Evolutionary conservation across 2,113 vertebrate genomes (phyloP), one percentile per base, ranked within the genome.

Genomic region (Passer montanus): DNA sequence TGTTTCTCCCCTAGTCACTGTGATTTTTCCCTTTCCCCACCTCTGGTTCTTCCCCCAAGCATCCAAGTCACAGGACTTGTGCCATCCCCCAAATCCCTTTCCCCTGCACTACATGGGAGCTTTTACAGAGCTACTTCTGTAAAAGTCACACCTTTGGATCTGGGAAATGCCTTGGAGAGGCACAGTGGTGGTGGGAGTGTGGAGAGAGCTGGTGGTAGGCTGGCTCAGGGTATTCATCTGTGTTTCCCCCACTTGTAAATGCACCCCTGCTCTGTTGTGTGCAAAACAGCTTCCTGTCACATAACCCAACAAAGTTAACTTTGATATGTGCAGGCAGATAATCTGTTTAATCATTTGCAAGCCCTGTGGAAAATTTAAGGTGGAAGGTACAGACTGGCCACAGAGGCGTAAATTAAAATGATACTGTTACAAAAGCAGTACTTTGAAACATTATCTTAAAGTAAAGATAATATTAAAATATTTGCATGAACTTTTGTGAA

Each of bases 201-300:
- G 50, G 23, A 17, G 16, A 33, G 16, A 72, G 21, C 13, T 0
- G 1, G 3, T 64, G 21, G 12, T 26, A 31, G 11, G 30, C 20
- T 4, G 11, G 5, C 13, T 26, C 27, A 55, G 30, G 15, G 2
- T 82, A 7, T 62, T 89, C 23, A 3, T 0, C 0, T 31, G 15
- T 10, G 5, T 69, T 82, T 74, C 18, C 23, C 13, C 7, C 5
- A 28, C 4, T 41, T 1, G 0, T 7, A 44, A n/a, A 10, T 5
- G 6, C 44, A 22, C 2, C 2, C 11, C 24, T 62, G 5, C 41
- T 62, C 6, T 5, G 58, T 53, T 58, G 22, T 21, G 2, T 77
- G 22, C 16, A 35, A n/a, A 62, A 27, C 7, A 46, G 46, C 11
- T 83, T 81, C 62, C 74, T 76, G 1, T 86, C 1, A 1, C 23